Base-by-base conservation (phyloP, 2,888 invertebrate species). In the Amblyjoppa proteus region DNA sequence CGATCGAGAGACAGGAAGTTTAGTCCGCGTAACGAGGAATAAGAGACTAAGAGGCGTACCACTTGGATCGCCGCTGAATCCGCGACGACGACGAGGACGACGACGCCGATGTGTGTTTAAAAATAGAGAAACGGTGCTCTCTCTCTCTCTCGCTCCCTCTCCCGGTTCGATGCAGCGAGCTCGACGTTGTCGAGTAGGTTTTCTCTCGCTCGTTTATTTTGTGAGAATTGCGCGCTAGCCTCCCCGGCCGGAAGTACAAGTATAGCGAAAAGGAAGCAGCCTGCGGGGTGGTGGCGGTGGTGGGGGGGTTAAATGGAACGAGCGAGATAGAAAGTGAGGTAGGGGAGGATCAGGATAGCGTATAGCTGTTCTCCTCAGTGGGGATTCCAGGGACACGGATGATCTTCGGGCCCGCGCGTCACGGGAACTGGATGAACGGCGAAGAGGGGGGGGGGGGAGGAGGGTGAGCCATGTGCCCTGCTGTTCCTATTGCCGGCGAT, bases 231-330 rank as follows among this genome's bases (percentile, higher is more conserved):
- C 88, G 92, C 91, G 88, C 88, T 91, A 89, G 88, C 85, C 86
- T 73, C 85, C 89, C 89, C 90, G 91, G 87, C 92, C 92, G 92
- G 92, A 92, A 93, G 92, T 93, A 91, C 91, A 90, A 92, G 91
- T 92, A 92, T 91, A 91, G 92, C 88, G 87, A 80, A 73, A 82
- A 71, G 77, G 69, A 80, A 83, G 81, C 64, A 49, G 53, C n/a
- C 20, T 20, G 53, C 53, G 53, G 53, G 76, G 85, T 56, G 70
- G 71, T 73, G 64, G 76, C 68, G 34, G 38, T 16, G 64, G 45
- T 31, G 45, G 28, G 56, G 56, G 74, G 51, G 73, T 31, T 69
- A 77, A 68, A 69, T 45, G 45, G 51, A 25, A 69, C 68, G 81
- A 58, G 77, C 74, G 77, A 73, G 69, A 70, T 79, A 77, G 56